These are phyloP conservation scores for Eleginops maclovinus DNA, from an alignment of 2,113 vertebrate genomes.

Conservation along the genomic window DNA sequence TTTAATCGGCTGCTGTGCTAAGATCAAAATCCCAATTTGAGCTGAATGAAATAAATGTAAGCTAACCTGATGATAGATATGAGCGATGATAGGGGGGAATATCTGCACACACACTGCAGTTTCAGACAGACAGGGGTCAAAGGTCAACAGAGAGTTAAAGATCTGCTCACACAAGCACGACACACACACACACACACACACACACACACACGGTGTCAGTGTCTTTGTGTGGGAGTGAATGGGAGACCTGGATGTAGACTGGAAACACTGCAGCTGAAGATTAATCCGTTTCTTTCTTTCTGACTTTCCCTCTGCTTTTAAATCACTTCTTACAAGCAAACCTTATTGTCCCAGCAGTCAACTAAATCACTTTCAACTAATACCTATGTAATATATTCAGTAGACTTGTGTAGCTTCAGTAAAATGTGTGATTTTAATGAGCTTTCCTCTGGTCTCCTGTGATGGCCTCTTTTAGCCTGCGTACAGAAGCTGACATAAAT, in stretches of 20 bases:
- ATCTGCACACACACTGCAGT: background rate
- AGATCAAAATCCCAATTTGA: too few species aligned
- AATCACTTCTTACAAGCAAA: constrained; percentile 1
- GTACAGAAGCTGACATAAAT: too few species aligned
- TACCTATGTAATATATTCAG: too few species aligned
- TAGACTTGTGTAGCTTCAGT: too few species aligned
- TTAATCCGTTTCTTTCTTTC: constrained; percentile 4
- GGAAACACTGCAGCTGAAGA: constrained; percentile 11
- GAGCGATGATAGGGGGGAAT: background rate
- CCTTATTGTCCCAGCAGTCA: background rate
- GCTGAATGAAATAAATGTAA: too few species aligned
- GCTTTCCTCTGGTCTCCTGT: too few species aligned
- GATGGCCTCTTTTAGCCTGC: too few species aligned
- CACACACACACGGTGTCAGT: constrained; percentile 9
- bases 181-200: constrained; percentile 19
- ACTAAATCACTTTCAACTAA: background rate
- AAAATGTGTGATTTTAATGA: too few species aligned
- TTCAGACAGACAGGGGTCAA: constrained; percentile 37
- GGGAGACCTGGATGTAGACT: constrained; percentile 9
- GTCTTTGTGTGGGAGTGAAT: constrained; percentile 42
- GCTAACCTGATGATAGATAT: background rate
- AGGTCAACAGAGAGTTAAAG: constrained; percentile 61
- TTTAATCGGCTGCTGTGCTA: too few species aligned
- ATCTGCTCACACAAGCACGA: constrained; percentile 57
- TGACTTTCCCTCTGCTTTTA: background rate